Base-by-base conservation (phyloP, 2,888 invertebrate species). In the Meliscaeva auricollis region DNA sequence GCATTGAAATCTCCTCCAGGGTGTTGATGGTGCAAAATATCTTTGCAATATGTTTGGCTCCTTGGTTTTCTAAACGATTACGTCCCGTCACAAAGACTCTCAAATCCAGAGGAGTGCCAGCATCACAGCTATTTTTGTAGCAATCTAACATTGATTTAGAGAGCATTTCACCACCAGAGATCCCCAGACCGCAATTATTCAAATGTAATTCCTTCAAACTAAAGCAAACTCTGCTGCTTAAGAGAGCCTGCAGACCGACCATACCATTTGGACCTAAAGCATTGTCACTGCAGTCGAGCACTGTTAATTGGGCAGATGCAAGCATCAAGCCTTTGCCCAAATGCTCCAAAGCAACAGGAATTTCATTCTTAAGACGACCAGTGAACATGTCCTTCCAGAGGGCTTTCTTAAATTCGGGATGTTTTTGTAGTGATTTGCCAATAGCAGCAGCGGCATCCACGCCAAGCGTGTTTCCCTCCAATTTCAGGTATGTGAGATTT, bases 331-430 rank as follows among this genome's bases (percentile, higher is more conserved):
- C 98, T 58, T 94, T 94, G 0, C 98, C 97, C 0, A 99, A 93
- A 77, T 94, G 94, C 90, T 94, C 93, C 91, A 99, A 91, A 7
- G 99, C 98, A 48, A 95, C 94, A 0, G 99, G 99, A 90, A 99
- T 99, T 93, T 99, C 99, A 0, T 96, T 94, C 92, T 98, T 99
- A 93, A 98, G 94, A 62, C 99, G 93, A 0, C 99, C 97, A 0
- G 99, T 99, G 91, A 99, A 99, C 94, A 99, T 95, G 90, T 99
- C 99, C 81, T 98, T 98, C 97, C 98, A 99, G 72, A 97, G 92
- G 0, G 98, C 98, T 90, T 96, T 94, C 87, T 95, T 94, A 87
- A 97, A 94, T 90, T 97, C 96, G 0, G 96, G 96, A 88, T 97
- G 96, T 17, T 93, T 93, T 88, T 96, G 95, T 52, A 99, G 92